phyloP scores from a whole-genome alignment of 2,888 invertebrate genomes.

The Selenia dentaria region DNA sequence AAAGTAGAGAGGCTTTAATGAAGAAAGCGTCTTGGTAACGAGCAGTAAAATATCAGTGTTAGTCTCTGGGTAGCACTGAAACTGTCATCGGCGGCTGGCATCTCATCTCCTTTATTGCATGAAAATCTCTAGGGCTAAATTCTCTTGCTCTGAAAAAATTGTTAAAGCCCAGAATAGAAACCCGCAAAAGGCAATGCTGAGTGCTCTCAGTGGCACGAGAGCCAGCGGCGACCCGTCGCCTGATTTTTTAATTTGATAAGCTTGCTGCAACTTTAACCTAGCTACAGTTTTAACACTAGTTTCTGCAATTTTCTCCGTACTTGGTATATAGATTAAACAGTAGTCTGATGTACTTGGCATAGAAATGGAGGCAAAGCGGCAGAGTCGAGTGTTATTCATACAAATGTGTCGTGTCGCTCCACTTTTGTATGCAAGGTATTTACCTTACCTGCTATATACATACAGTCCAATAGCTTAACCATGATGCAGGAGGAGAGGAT shows the following conservation, averaged over 20 bases:
- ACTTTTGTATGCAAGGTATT: constrained; percentile 5
- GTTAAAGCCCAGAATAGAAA: constrained; percentile 1
- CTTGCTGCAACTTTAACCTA: constrained; percentile 10
- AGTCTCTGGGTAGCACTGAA: no score
- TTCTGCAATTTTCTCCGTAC: not conserved
- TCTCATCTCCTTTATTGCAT: no score
- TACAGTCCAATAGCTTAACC: no score
- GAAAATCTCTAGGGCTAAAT: no score
- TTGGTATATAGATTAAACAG: not conserved
- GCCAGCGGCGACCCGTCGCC: constrained; percentile 26
- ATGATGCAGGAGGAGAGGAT: no score
- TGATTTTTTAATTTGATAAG: constrained; percentile 31
- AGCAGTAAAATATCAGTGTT: no score
- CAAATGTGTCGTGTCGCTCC: constrained; percentile 14
- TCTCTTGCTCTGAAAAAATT: constrained; percentile 1
- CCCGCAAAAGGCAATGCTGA: constrained; percentile 18
- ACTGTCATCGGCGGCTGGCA: no score
- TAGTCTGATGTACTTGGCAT: constrained; percentile 1
- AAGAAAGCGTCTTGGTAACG: no score
- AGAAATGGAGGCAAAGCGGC: constrained; percentile 12
- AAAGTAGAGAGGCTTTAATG: no score
- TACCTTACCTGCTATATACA: no score
- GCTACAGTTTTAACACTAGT: not conserved
- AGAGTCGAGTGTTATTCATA: constrained; percentile 20
- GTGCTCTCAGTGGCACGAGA: constrained; percentile 26